Evolutionary conservation across 2,113 vertebrate genomes (phyloP), one percentile per base, ranked within the genome.

Genomic region (Gnathonemus longibarbis): DNA sequence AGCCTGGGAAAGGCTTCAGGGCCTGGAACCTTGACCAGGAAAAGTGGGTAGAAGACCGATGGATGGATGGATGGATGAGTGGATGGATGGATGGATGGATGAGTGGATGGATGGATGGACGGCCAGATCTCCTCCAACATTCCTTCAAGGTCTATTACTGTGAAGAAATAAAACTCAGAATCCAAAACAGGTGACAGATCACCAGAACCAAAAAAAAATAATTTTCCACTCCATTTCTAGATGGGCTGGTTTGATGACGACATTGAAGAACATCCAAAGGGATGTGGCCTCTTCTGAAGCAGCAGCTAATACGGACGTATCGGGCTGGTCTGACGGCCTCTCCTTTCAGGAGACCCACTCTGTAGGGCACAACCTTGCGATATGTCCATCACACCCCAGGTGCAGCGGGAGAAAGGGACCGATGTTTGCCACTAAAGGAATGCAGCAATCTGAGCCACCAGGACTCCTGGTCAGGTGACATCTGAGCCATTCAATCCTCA

Each of bases 121-220:
- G 10, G n/a, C 89, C 56, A 87, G 27, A 49, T 42, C 10, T 0
- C 58, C 45, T 87, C 15, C 10, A 84, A 62, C 19, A 35, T 9
- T 62, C 48, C 13, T 31, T 70, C 27, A 48, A 62, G 3, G 62
- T 58, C 58, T 87, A 27, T 83, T 70, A 52, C 17, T 27, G 74
- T 48, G 39, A 84, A 83, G 87, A 77, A 77, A 45, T 52, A 58
- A 19, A 27, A 53, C 48, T 24, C 53, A 88, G 77, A 48, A 31
- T 56, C 50, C 24, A 13, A 45, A 31, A 70, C 70, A 53, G 24
- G 45, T 88, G 52, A 90, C 87, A 83, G 87, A 88, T 90, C 80
- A 87, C 50, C 87, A 88, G 52, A 88, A 27, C 21, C 48, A 39
- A 13, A 80, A 42, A 39, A 10, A 6, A 90, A 45, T 39, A 21